These are phyloP conservation scores for Drosophila acutilabella DNA, from an alignment of 2,888 invertebrate genomes.

Conservation along the genomic window DNA sequence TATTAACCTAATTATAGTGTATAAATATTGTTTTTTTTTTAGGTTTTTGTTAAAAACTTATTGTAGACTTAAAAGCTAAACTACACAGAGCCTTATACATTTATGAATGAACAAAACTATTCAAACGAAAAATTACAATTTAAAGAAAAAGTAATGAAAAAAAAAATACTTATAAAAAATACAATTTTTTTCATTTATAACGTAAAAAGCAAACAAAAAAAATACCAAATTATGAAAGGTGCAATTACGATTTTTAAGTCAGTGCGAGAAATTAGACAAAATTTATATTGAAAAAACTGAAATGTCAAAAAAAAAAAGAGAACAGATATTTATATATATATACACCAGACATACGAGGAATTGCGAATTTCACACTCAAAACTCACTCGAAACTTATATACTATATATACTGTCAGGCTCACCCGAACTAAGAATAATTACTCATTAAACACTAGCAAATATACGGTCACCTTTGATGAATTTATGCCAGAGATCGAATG, in stretches of 20 bases:
- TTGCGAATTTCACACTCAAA: conserved; percentile 51
- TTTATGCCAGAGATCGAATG: conserved; percentile 62
- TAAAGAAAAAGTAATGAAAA: conserved; percentile 34
- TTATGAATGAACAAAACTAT: conserved; percentile 55
- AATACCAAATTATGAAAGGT: conserved; percentile 57
- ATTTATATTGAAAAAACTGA: conserved; percentile 56
- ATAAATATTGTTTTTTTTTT: conserved; percentile 17
- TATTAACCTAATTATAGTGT: background rate
- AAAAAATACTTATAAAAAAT: conserved; percentile 14
- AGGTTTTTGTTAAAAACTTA: conserved; percentile 21
- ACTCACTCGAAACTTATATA: conserved; percentile 21
- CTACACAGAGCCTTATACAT: conserved; percentile 74
- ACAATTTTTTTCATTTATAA: background rate
- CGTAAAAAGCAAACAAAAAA: conserved; percentile 32
- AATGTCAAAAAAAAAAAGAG: conserved; percentile 9
- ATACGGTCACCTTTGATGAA: conserved; percentile 42
- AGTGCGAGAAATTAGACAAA: conserved; percentile 65
- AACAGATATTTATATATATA: conserved; percentile 57
- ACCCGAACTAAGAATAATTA: conserved; percentile 28
- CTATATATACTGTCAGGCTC: conserved; percentile 14
- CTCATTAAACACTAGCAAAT: conserved; percentile 24
- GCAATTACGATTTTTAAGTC: conserved; percentile 74
- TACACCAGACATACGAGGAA: conserved; percentile 50
- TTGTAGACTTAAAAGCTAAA: conserved; percentile 43
- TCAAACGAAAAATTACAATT: conserved; percentile 35